Percentiles rank a stretch among this genome's conserved stretches.
Conservation (phyloP, 2,113 vertebrate genomes). For the Pachypanchax playfairii region DNA sequence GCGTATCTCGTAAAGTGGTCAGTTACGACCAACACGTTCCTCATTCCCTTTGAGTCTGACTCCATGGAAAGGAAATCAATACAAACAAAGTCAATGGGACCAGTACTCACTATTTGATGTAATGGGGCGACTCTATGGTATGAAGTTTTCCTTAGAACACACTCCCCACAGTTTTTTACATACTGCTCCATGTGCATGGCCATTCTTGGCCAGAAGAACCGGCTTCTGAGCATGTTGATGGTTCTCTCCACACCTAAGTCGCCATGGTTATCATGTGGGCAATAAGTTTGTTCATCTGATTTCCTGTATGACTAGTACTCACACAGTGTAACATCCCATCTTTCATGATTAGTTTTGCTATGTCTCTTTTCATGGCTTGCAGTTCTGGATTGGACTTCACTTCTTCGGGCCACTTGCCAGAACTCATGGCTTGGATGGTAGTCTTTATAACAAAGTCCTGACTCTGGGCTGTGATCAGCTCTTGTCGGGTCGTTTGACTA, state of each 20-base stretch:
- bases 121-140: not conserved
- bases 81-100: not conserved
- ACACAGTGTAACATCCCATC: not conserved
- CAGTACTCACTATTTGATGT: not conserved
- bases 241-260: constrained; percentile 5
- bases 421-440: not conserved
- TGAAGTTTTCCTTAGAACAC: not conserved
- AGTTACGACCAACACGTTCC: not conserved
- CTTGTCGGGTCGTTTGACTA: not conserved
- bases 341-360: not conserved
- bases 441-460: not conserved
- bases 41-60: not conserved
- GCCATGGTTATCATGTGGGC: constrained; percentile 4
- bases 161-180: constrained; percentile 2
- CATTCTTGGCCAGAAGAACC: constrained; percentile 1
- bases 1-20: constrained; percentile 3
- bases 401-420: not conserved
- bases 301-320: not conserved
- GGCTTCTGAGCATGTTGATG: not conserved
- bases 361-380: not conserved
- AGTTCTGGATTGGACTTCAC: not conserved
- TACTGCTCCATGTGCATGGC: not conserved
- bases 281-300: not conserved
- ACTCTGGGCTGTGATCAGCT: not conserved
- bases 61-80: not conserved